Evolutionary conservation across 2,113 vertebrate species (phyloP).

Genomic region (Tupaia chinensis): DNA sequence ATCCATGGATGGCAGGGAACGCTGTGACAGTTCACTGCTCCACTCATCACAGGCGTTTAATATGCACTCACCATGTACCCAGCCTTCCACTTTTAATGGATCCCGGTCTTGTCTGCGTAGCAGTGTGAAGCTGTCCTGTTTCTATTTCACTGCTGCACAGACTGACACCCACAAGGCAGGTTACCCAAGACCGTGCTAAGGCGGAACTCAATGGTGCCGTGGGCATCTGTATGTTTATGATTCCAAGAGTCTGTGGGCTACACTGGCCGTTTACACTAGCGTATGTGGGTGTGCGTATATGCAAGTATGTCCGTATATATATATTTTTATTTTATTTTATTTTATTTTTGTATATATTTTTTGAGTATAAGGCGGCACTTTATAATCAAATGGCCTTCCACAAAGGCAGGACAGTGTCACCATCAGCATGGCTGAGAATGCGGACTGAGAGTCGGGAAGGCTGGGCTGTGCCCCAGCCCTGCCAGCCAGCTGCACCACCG

Average conservation of each 20-base stretch:
- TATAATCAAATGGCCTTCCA: neutral
- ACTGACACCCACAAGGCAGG: neutral
- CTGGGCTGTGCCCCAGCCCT: neutral
- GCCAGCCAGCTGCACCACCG: neutral
- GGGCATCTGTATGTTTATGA: neutral
- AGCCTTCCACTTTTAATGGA: neutral
- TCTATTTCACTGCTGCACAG: slow-evolving; percentile 14
- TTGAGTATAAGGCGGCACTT: neutral
- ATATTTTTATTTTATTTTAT: too few species aligned
- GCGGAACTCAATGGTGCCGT: neutral
- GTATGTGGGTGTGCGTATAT: neutral
- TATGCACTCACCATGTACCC: neutral
- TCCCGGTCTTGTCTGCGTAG: slow-evolving; percentile 18
- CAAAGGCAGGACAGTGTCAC: neutral
- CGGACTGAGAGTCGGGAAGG: neutral
- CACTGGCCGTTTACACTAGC: neutral
- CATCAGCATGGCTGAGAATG: neutral
- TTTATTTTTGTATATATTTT: too few species aligned
- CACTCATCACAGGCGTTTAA: neutral
- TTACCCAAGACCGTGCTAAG: neutral
- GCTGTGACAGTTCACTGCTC: neutral
- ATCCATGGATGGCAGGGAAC: neutral
- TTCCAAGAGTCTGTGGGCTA: neutral
- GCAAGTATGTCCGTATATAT: too few species aligned
- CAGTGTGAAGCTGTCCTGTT: neutral